A percentile compares a stretch with the other conserved stretches of the same genome.
Conservation (phyloP, 2,797 vertebrate genomes). For the Sternotherus odoratus region DNA sequence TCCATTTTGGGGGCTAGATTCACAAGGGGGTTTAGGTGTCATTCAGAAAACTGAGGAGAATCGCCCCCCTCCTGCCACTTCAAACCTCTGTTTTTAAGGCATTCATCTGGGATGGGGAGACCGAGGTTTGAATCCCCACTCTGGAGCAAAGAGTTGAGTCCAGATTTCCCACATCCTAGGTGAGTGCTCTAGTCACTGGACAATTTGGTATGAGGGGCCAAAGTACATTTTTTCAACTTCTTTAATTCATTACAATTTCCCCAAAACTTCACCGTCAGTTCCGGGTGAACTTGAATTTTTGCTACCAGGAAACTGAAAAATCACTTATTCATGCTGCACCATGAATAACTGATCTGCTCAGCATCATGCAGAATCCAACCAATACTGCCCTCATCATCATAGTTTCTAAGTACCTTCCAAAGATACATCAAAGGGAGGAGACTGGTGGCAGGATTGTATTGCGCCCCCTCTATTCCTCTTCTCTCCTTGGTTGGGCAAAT, state of each 20-base stretch:
- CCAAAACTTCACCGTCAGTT: background rate
- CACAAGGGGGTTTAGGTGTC: background rate
- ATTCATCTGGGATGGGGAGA: background rate
- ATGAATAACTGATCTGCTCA: background rate
- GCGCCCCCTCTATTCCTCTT: slow-evolving; percentile 64
- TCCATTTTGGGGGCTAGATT: background rate
- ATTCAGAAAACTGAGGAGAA: background rate
- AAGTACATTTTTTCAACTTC: background rate
- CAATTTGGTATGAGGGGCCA: background rate
- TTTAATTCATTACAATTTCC: background rate
- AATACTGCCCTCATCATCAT: background rate
- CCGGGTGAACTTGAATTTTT: too few species aligned
- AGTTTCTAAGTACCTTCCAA: background rate
- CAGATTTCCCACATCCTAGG: background rate
- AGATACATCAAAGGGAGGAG: background rate
- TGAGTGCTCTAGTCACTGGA: background rate
- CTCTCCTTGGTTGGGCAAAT: slow-evolving; percentile 58
- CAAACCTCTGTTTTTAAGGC: background rate
- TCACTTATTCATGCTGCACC: background rate
- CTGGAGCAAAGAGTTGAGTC: background rate
- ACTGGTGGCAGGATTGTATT: slow-evolving; percentile 46
- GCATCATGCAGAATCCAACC: background rate
- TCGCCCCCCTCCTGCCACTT: background rate
- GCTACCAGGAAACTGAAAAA: background rate
- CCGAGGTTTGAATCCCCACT: background rate